phyloP scores from a whole-genome alignment of 2,888 invertebrate species.

The Cheilosia urbana region DNA sequence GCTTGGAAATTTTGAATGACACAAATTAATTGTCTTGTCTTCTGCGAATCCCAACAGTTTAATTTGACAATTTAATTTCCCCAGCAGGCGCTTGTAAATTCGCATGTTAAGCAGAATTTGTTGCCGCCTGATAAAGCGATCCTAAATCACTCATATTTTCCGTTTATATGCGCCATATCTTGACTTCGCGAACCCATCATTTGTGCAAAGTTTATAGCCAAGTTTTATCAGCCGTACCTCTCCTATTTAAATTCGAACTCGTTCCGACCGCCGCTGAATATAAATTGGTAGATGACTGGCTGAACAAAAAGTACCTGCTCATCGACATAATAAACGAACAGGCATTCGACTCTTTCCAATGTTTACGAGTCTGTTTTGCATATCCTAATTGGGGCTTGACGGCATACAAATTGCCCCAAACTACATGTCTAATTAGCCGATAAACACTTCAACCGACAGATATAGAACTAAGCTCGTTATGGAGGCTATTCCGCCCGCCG shows the following conservation, averaged over 20 bases:
- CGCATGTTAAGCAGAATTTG: conserved; percentile 11
- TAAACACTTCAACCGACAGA: conserved; percentile 37
- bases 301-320: conserved; percentile 5
- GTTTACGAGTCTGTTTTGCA: conserved; percentile 39
- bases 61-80: conserved; percentile 32
- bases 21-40: conserved; percentile 5
- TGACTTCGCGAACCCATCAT: background rate
- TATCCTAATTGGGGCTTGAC: conserved; percentile 48
- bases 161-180: conserved; percentile 6
- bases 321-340: conserved; percentile 1
- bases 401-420: conserved; percentile 41
- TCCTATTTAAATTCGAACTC: conserved; percentile 16
- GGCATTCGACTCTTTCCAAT: conserved; percentile 21
- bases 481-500: conserved; percentile 42
- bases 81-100: conserved; percentile 29
- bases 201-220: conserved; percentile 1
- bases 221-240: conserved; percentile 3
- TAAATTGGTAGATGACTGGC: conserved; percentile 34
- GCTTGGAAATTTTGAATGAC: conserved; percentile 5
- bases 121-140: conserved; percentile 26
- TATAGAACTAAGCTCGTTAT: conserved; percentile 30
- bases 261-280: conserved; percentile 46
- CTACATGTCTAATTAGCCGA: conserved; percentile 60
- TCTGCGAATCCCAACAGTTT: conserved; percentile 3
- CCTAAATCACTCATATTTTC: conserved; percentile 21